phyloP scores from a whole-genome alignment of 2,113 vertebrate species.

The Corapipo altera region DNA sequence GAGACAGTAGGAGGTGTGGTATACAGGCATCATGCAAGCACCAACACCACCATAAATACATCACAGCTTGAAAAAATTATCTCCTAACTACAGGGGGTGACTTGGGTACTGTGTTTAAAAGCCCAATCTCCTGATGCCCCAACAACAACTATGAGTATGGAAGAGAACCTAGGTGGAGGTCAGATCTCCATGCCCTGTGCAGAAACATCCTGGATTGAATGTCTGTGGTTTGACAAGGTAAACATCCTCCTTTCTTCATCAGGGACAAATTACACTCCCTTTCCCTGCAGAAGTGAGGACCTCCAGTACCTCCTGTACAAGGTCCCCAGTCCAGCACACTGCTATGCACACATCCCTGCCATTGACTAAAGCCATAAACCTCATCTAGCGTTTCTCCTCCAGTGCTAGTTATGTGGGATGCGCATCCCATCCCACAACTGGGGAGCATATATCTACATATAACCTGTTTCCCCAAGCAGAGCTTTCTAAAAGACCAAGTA shows the following conservation, averaged over 20 bases:
- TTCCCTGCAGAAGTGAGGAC: neutral
- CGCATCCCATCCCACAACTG: rapidly evolving
- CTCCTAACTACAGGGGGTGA: neutral
- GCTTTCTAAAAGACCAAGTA: neutral
- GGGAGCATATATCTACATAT: neutral
- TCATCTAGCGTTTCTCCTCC: neutral
- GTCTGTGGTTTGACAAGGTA: neutral
- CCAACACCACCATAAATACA: neutral
- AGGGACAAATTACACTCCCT: neutral
- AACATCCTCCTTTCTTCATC: neutral
- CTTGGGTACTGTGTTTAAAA: neutral
- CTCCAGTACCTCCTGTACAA: rapidly evolving
- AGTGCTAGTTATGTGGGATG: neutral
- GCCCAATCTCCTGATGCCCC: neutral
- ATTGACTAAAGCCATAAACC: neutral
- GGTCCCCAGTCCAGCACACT: neutral
- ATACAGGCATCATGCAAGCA: neutral
- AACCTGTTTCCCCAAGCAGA: neutral
- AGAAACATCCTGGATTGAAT: neutral
- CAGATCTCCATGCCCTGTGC: neutral
- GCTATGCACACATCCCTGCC: rapidly evolving
- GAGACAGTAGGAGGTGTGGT: neutral
- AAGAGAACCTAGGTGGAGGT: neutral
- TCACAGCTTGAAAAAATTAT: neutral
- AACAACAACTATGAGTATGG: neutral